A percentile compares a stretch with the other conserved stretches of the same genome.
These are phyloP conservation scores for Lepidocyrtoides sp. DNA, from an alignment of 2,888 invertebrate species.

Conservation along the genomic window DNA sequence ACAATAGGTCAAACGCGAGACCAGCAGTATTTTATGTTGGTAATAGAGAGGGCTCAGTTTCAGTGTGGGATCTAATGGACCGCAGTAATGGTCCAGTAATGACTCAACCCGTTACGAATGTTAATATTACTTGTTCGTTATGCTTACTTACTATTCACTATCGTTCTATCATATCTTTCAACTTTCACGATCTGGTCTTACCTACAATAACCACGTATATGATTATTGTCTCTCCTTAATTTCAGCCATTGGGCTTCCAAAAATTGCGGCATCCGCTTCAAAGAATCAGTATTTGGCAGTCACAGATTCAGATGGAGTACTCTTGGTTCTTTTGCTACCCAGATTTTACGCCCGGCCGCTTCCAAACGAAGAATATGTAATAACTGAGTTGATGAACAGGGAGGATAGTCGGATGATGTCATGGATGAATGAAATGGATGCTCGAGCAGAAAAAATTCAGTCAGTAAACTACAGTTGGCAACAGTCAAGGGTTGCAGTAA, in stretches of 20 bases:
- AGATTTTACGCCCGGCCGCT: conserved; percentile 81
- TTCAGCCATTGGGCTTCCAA: conserved; percentile 78
- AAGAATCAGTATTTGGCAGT: conserved; percentile 84
- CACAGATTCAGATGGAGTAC: conserved; percentile 82
- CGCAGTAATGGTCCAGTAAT: conserved; percentile 91
- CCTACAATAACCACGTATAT: no score
- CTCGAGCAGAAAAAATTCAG: conserved; percentile 59
- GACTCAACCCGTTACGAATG: conserved; percentile 90
- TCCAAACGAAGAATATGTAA: conserved; percentile 78
- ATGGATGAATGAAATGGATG: conserved; percentile 79
- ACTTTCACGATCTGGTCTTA: neutral
- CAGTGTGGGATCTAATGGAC: conserved; percentile 93
- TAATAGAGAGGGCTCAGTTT: conserved; percentile 92
- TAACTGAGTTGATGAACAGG: conserved; percentile 83
- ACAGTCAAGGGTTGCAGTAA: conserved; percentile 59
- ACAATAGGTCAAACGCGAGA: conserved; percentile 93
- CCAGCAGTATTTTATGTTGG: conserved; percentile 91
- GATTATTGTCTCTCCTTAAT: neutral
- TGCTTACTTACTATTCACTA: neutral
- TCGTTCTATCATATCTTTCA: neutral
- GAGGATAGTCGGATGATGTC: conserved; percentile 81
- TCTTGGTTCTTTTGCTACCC: conserved; percentile 82
- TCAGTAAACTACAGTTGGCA: conserved; percentile 66
- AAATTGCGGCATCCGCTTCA: conserved; percentile 77
- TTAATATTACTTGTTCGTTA: conserved; percentile 89